Base-by-base conservation (phyloP, 2,888 invertebrate genomes). In the Panzeria rudis region DNA sequence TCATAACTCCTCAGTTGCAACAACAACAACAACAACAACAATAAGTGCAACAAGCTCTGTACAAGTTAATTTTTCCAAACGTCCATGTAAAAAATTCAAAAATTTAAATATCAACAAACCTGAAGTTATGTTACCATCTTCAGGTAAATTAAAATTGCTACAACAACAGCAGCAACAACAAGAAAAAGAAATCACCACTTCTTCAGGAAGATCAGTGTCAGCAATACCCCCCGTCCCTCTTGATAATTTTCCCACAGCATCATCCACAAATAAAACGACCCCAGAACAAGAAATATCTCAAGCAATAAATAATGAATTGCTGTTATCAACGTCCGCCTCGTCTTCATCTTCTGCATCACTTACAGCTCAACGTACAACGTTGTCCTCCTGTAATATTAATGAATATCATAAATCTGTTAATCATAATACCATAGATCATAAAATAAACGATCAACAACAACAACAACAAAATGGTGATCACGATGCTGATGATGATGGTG, bases 41-140 rank as follows among this genome's bases (percentile, higher is more conserved):
- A n/a, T 66, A 66, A 17, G 32, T 38, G n/a, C 29, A 66, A 5
- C 50, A 9, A 47, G 2, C 23, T n/a, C 29, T 17, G 17, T 61
- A 50, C 80, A 71, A 38, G 15, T 78, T 9, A 71, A 79, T 71
- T 82, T 79, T 72, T 38, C 77, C 17, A 78, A 82, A 75, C 78
- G 86, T 68, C 81, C 85, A 61, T 82, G 89, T 87, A 90, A 89
- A 86, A 91, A 91, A 88, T 91, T 91, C 78, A 90, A 91, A 88
- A 91, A 91, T 88, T 89, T 91, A 87, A 91, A 90, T 88, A 88
- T 90, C 88, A 89, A 89, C 86, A 89, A 90, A 87, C 88, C 88
- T 72, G 91, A 91, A 87, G 89, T 91, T 73, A 91, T 91, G 91
- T 87, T 91, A 88, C 91, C 91, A 72, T 91, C 91, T 38, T 91